A percentile compares a stretch with the other conserved stretches of the same genome.
Evolutionary conservation across 1,140 invertebrate species (phyloP).

Genomic region (Aporrectodea caliginosa): DNA sequence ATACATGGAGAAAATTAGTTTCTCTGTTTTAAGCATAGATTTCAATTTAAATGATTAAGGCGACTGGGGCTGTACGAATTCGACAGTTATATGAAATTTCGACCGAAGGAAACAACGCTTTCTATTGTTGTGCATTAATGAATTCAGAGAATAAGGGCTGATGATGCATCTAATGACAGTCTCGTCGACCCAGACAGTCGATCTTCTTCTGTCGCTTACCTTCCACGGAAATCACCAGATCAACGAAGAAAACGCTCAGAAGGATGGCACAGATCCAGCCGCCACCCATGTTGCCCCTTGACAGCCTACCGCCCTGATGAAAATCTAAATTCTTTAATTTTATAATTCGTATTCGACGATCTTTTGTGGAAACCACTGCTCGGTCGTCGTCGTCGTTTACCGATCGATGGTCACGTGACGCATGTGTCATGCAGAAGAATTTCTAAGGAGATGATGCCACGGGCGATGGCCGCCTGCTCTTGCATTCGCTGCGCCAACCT

Average conservation of each 20-base stretch:
- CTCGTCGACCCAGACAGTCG: neutral
- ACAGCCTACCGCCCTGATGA: neutral
- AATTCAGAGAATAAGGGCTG: neutral
- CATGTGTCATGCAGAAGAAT: neutral
- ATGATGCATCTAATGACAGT: neutral
- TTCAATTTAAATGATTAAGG: neutral
- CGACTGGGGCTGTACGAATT: too few relatives aligned
- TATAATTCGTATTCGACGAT: neutral
- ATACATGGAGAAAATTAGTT: neutral
- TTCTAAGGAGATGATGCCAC: too few relatives aligned
- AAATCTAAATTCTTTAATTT: neutral
- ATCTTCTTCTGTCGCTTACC: neutral
- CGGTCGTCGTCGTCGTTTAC: too few relatives aligned
- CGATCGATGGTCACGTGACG: neutral
- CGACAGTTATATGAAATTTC: too few relatives aligned
- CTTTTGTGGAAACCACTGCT: neutral
- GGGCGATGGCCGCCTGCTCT: too few relatives aligned
- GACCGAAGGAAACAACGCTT: too few relatives aligned
- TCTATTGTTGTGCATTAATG: neutral
- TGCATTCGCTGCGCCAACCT: too few relatives aligned
- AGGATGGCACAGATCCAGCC: neutral
- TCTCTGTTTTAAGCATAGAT: neutral
- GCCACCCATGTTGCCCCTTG: neutral
- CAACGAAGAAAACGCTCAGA: neutral
- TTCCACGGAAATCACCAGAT: neutral